phyloP scores from a whole-genome alignment of 2,797 vertebrate species.

The Myotis vivesi region DNA sequence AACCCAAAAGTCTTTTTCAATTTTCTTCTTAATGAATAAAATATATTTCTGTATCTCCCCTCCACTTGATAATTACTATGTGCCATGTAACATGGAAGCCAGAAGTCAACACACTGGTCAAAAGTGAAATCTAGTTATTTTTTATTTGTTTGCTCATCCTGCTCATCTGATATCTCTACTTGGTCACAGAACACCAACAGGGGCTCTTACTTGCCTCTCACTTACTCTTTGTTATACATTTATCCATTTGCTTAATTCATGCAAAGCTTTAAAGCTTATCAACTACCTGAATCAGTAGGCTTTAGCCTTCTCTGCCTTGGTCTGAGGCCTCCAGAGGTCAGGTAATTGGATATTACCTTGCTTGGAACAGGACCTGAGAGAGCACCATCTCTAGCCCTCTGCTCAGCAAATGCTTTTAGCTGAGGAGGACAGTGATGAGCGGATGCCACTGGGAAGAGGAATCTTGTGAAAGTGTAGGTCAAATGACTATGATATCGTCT shows the following conservation, averaged over 20 bases:
- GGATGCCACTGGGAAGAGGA: background rate
- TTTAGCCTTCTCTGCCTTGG: slow-evolving; percentile 33
- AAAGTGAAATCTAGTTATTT: slow-evolving; percentile 48
- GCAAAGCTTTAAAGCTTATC: slow-evolving; percentile 50
- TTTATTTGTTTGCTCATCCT: slow-evolving; percentile 20
- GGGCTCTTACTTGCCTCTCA: background rate
- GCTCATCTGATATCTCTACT: background rate
- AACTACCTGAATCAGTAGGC: slow-evolving; percentile 14
- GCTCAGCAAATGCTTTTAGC: slow-evolving; percentile 62
- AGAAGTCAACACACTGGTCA: background rate
- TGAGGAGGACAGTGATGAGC: slow-evolving; percentile 6
- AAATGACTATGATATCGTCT: background rate
- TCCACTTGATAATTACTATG: background rate
- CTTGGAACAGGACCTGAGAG: slow-evolving; percentile 27
- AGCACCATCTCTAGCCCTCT: background rate
- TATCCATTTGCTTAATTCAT: slow-evolving; percentile 33
- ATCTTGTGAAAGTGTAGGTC: slow-evolving; percentile 34
- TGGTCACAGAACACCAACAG: background rate
- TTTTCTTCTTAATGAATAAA: slow-evolving; percentile 1
- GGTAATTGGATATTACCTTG: slow-evolving; percentile 59
- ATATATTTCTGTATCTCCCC: background rate
- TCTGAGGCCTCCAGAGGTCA: slow-evolving; percentile 57
- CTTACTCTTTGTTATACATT: slow-evolving; percentile 16
- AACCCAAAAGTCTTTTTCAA: background rate
- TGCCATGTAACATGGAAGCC: background rate